phyloP scores from a whole-genome alignment of 2,888 invertebrate genomes.

The Theretra japonica region DNA sequence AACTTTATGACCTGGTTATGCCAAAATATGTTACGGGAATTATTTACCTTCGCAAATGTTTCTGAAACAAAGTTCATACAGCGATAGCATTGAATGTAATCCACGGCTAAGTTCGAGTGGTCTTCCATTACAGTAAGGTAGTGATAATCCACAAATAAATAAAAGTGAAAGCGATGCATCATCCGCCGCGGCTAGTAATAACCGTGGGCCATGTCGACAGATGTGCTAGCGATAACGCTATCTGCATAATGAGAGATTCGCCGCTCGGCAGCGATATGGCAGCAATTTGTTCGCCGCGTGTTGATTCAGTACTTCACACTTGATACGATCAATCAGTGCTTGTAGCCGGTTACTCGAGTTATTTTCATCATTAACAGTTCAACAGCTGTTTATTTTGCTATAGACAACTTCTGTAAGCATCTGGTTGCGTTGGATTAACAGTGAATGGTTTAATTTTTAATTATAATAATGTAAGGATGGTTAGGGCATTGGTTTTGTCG shows the following conservation, averaged over 20 bases:
- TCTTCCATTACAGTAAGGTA: neutral
- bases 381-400: neutral
- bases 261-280: constrained; percentile 45
- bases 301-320: constrained; percentile 47
- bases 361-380: constrained; percentile 32
- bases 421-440: too few relatives aligned
- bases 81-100: too few relatives aligned
- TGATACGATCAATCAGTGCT: constrained; percentile 42
- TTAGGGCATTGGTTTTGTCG: too few relatives aligned
- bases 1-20: too few relatives aligned
- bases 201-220: constrained; percentile 57
- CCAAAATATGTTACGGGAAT: too few relatives aligned
- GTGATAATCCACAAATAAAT: constrained; percentile 13
- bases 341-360: constrained; percentile 38
- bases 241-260: constrained; percentile 70
- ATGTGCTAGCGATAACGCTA: constrained; percentile 65
- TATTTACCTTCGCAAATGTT: too few relatives aligned
- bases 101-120: neutral
- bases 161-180: constrained; percentile 21
- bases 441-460: too few relatives aligned
- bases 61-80: too few relatives aligned
- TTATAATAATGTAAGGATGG: too few relatives aligned
- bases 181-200: constrained; percentile 33
- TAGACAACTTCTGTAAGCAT: too few relatives aligned
- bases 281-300: constrained; percentile 43